Evolutionary conservation across 1,140 invertebrate genomes (phyloP).

Genomic region (Bombus soroeensis): DNA sequence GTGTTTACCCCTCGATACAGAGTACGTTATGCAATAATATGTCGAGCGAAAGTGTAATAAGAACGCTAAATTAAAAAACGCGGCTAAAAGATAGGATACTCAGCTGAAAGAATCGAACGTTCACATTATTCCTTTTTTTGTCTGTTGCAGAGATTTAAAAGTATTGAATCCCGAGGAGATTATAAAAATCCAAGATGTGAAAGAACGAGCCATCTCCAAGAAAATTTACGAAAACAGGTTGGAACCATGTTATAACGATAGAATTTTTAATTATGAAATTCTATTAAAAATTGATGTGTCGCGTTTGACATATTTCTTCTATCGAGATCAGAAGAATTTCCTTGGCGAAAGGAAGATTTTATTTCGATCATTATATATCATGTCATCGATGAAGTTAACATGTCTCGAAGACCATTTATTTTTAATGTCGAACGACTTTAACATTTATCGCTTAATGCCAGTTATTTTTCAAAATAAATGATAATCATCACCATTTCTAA

Average conservation of each 20-base stretch:
- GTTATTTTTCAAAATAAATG: neutral
- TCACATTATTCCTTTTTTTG: neutral
- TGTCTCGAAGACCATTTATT: too few relatives aligned
- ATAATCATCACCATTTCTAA: neutral
- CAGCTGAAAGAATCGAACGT: neutral
- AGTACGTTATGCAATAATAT: conserved; percentile 38
- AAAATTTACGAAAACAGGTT: conserved; percentile 75
- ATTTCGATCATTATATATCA: too few relatives aligned
- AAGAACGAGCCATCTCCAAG: conserved; percentile 59
- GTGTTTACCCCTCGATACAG: conserved; percentile 16
- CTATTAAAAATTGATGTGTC: too few relatives aligned
- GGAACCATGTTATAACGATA: neutral
- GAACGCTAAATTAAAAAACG: neutral
- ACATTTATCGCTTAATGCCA: too few relatives aligned
- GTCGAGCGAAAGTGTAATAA: neutral
- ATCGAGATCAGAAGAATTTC: too few relatives aligned
- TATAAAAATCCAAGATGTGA: conserved; percentile 43
- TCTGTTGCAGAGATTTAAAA: conserved; percentile 36
- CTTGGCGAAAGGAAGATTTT: too few relatives aligned
- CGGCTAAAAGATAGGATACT: neutral
- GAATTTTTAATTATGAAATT: too few relatives aligned
- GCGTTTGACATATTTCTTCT: too few relatives aligned
- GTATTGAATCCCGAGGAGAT: neutral
- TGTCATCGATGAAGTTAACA: too few relatives aligned
- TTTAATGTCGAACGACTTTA: too few relatives aligned